These are phyloP conservation scores for Peribatodes rhomboidaria DNA, from an alignment of 2,888 invertebrate genomes.

Conservation along the genomic window DNA sequence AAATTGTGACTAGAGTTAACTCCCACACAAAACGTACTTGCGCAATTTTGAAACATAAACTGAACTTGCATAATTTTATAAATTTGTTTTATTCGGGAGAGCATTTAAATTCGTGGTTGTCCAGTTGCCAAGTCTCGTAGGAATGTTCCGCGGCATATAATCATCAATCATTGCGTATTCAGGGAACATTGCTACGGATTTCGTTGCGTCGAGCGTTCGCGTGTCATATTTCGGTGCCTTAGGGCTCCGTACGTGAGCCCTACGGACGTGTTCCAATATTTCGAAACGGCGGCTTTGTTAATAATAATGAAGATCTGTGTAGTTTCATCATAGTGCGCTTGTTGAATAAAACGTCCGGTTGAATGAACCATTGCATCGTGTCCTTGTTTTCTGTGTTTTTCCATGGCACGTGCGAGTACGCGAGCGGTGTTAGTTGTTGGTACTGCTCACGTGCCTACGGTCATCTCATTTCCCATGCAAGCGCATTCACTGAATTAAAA, in stretches of 20 bases:
- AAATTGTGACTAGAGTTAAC: not conserved
- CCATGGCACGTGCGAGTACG: constrained; percentile 76
- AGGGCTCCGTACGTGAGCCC: constrained; percentile 64
- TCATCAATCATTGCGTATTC: constrained; percentile 44
- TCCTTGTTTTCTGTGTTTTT: constrained; percentile 86
- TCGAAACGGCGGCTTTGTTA: constrained; percentile 79
- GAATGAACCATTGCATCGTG: constrained; percentile 85
- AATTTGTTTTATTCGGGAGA: constrained; percentile 5
- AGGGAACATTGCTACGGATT: constrained; percentile 37
- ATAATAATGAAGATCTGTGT: constrained; percentile 81
- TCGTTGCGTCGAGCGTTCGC: constrained; percentile 39
- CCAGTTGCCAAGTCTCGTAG: constrained; percentile 29
- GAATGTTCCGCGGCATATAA: constrained; percentile 13
- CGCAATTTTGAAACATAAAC: constrained; percentile 19
- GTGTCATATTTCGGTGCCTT: constrained; percentile 60
- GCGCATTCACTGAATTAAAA: constrained; percentile 66
- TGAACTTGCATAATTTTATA: constrained; percentile 14
- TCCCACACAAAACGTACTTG: not conserved
- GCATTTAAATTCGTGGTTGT: constrained; percentile 34
- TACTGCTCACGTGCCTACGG: constrained; percentile 58
- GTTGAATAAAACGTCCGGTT: constrained; percentile 85
- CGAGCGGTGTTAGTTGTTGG: constrained; percentile 49
- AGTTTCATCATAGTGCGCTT: constrained; percentile 82
- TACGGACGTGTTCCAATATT: constrained; percentile 73
- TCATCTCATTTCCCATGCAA: constrained; percentile 67